Percentiles rank a stretch among this genome's conserved stretches.
Conservation (phyloP, 2,888 invertebrate species). For the Ormyrus rosae region DNA sequence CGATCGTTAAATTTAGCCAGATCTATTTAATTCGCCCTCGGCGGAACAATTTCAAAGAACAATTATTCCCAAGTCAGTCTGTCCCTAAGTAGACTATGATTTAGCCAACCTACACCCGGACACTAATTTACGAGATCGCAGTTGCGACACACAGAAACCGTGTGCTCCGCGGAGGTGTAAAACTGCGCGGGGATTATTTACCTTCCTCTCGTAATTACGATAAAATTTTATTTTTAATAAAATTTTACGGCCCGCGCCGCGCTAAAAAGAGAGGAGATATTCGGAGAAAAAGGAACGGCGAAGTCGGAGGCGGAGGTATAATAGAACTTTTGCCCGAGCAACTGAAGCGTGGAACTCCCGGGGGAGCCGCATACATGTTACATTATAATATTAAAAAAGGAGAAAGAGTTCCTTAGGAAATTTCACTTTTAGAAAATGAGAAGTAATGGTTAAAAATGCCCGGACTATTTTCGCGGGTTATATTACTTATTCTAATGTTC, state of each 20-base stretch:
- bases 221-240: slow-evolving; percentile 12
- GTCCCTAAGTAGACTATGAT: no score
- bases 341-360: background rate
- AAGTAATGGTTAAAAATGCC: no score
- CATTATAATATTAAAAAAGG: background rate
- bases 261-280: background rate
- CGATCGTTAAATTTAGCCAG: no score
- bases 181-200: no score
- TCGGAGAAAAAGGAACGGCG: no score
- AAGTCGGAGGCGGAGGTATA: background rate
- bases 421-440: background rate
- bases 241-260: background rate
- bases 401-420: background rate
- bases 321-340: background rate
- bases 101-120: no score
- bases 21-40: no score
- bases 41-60: no score
- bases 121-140: no score
- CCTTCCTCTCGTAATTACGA: background rate
- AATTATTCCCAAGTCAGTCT: no score
- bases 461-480: background rate
- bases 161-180: no score
- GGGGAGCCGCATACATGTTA: slow-evolving; percentile 5
- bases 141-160: no score
- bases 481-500: background rate